phyloP scores from a whole-genome alignment of 2,888 invertebrate genomes.

The Helicoverpa assulta region DNA sequence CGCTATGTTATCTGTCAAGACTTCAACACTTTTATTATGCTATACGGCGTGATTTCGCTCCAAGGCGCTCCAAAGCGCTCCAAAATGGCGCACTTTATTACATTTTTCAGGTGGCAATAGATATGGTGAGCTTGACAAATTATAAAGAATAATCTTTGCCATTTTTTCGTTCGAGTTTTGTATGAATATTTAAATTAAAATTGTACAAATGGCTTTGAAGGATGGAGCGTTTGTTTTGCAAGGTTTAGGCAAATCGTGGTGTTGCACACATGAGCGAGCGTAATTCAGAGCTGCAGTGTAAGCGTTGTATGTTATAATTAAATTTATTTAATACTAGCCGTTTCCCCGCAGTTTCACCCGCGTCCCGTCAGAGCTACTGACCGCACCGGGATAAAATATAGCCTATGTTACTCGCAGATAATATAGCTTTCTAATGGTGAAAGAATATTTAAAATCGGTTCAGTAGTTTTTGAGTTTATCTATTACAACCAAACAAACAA shows the following conservation, averaged over 20 bases:
- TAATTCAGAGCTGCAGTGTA: background rate
- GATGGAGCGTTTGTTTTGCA: background rate
- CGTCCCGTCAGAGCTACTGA: too few relatives aligned
- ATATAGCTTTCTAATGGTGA: too few relatives aligned
- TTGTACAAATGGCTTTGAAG: background rate
- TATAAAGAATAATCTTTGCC: constrained; percentile 17
- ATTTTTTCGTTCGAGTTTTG: background rate
- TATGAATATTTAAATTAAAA: background rate
- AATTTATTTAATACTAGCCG: background rate
- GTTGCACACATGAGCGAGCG: background rate
- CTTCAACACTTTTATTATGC: constrained; percentile 41
- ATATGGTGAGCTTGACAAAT: constrained; percentile 33
- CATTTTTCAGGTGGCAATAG: constrained; percentile 41
- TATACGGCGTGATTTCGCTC: constrained; percentile 5
- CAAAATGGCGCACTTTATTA: constrained; percentile 33
- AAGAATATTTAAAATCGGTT: too few relatives aligned
- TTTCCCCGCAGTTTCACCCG: too few relatives aligned
- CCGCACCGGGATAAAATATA: too few relatives aligned
- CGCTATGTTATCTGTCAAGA: constrained; percentile 27
- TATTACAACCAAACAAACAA: too few relatives aligned
- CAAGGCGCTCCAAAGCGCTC: constrained; percentile 11
- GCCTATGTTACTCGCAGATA: too few relatives aligned
- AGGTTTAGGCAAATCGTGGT: background rate
- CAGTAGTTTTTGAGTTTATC: too few relatives aligned
- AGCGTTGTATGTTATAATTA: background rate